Conservation (phyloP, 2,888 invertebrate species). For the Patella pellucida region DNA sequence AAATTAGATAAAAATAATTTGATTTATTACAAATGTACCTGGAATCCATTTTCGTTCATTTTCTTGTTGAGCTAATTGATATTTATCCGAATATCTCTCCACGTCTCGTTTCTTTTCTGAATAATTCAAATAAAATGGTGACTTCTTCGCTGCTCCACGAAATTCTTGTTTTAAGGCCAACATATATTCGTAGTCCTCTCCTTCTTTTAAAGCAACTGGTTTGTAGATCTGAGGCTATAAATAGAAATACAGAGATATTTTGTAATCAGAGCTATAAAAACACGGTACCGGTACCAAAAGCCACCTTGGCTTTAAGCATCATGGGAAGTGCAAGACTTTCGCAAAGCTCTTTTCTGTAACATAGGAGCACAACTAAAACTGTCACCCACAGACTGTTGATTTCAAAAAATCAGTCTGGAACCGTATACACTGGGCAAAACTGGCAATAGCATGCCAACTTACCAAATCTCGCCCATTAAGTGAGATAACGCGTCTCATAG, state of each 20-base stretch:
- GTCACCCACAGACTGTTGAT: too few species aligned
- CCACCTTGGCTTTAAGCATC: too few species aligned
- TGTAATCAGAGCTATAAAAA: too few species aligned
- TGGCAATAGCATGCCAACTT: too few species aligned
- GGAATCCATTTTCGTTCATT: conserved; percentile 45
- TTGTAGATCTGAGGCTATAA: conserved; percentile 71
- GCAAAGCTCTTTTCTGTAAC: too few species aligned
- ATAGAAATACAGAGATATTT: neutral
- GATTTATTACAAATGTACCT: conserved; percentile 41
- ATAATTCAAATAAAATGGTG: conserved; percentile 59
- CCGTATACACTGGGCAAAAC: too few species aligned
- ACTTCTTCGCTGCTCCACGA: conserved; percentile 65
- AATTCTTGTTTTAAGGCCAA: conserved; percentile 70
- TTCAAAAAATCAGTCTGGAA: too few species aligned
- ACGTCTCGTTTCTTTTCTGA: conserved; percentile 65
- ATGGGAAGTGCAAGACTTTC: too few species aligned
- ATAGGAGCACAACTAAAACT: too few species aligned
- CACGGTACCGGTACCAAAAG: too few species aligned
- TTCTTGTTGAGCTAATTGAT: conserved; percentile 60
- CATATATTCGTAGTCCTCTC: conserved; percentile 67
- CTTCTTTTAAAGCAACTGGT: conserved; percentile 70
- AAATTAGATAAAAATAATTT: neutral
- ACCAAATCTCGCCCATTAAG: too few species aligned
- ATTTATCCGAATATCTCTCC: conserved; percentile 72
- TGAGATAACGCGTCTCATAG: too few species aligned